A percentile compares a stretch with the other conserved stretches of the same genome.
These are phyloP conservation scores for Zygogramma bicolorata DNA, from an alignment of 2,888 invertebrate genomes.

Conservation along the genomic window DNA sequence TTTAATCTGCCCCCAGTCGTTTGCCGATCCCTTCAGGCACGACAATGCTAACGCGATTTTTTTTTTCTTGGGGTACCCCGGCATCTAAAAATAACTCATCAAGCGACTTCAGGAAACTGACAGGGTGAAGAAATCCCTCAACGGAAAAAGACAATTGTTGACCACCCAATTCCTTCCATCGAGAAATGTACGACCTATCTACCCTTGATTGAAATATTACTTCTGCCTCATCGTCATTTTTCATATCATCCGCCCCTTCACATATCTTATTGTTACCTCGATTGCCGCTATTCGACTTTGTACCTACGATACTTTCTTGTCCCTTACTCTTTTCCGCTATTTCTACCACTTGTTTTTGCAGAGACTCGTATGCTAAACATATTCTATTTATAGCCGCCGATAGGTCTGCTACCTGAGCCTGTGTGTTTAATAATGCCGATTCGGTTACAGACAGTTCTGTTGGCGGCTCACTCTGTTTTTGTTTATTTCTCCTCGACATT, in stretches of 20 bases:
- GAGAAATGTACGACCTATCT: constrained; percentile 5
- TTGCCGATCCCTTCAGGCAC: neutral
- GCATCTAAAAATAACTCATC: constrained; percentile 16
- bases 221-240: neutral
- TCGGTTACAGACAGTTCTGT: too few relatives aligned
- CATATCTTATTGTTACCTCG: neutral
- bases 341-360: constrained; percentile 3
- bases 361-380: neutral
- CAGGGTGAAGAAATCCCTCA: constrained; percentile 10
- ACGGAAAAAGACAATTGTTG: constrained; percentile 4
- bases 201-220: too few relatives aligned
- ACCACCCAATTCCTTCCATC: constrained; percentile 15
- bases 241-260: neutral
- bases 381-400: neutral
- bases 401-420: neutral
- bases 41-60: constrained; percentile 1
- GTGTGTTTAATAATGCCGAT: too few relatives aligned
- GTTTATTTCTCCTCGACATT: too few relatives aligned
- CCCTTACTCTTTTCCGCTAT: neutral
- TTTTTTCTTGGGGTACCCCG: constrained; percentile 13
- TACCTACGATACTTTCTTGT: neutral
- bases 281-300: neutral
- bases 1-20: constrained; percentile 18
- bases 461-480: too few relatives aligned
- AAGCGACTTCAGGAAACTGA: neutral